Conservation (phyloP, 1,140 invertebrate genomes). For the Ruditapes philippinarum region DNA sequence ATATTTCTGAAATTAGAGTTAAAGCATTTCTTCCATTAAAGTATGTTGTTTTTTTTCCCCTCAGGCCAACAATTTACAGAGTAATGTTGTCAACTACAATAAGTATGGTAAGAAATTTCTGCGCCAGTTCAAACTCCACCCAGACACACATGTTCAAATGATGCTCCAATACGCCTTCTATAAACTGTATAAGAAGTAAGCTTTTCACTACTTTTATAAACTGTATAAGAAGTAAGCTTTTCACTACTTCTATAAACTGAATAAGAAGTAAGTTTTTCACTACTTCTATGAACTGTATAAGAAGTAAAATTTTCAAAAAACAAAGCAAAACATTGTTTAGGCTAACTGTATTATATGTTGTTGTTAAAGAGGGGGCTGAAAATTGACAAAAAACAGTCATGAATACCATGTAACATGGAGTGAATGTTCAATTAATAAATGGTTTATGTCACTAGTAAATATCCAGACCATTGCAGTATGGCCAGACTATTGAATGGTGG, state of each 20-base stretch:
- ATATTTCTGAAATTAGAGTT: too few species aligned
- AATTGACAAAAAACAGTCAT: too few species aligned
- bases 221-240: slow-evolving; percentile 80
- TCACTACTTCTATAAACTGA: slow-evolving; percentile 91
- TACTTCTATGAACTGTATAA: slow-evolving; percentile 90
- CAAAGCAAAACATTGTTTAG: too few species aligned
- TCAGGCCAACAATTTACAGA: slow-evolving; percentile 86
- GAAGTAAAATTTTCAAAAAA: slow-evolving; percentile 79
- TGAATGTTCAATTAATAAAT: too few species aligned
- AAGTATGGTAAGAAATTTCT: slow-evolving; percentile 94
- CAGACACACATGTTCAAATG: slow-evolving; percentile 97
- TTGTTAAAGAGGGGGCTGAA: too few species aligned
- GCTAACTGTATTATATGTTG: too few species aligned
- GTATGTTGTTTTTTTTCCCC: slow-evolving; percentile 68
- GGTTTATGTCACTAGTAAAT: too few species aligned
- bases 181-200: slow-evolving; percentile 86
- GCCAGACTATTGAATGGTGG: too few species aligned
- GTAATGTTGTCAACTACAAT: slow-evolving; percentile 85
- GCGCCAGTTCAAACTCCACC: slow-evolving; percentile 90
- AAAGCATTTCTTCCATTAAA: too few species aligned
- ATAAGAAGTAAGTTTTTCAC: slow-evolving; percentile 81
- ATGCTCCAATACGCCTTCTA: slow-evolving; percentile 96
- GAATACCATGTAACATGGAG: too few species aligned
- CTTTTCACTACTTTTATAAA: slow-evolving; percentile 90
- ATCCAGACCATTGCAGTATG: too few species aligned